Conservation (phyloP, 2,797 vertebrate genomes). For the Siniperca scherzeri region DNA sequence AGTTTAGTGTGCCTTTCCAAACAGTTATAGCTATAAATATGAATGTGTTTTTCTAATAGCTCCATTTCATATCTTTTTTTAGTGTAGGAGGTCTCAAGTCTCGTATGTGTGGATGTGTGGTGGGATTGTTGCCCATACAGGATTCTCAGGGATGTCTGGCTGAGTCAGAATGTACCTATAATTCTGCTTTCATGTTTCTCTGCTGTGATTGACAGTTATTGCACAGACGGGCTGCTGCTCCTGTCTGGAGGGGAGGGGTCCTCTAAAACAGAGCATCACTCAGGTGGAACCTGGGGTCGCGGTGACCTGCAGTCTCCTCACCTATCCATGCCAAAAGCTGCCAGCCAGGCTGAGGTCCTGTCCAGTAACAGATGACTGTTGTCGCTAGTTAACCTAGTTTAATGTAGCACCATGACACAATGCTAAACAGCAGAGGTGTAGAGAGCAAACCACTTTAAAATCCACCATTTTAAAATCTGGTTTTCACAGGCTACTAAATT, state of each 20-base stretch:
- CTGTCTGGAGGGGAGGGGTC: constrained; percentile 33
- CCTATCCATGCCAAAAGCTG: constrained; percentile 21
- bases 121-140: constrained; percentile 53
- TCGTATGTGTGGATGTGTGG: constrained; percentile 40
- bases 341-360: constrained; percentile 3
- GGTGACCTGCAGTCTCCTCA: constrained; percentile 39
- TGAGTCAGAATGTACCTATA: constrained; percentile 68
- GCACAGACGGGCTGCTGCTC: constrained; percentile 50
- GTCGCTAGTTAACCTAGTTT: neutral
- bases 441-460: neutral
- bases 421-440: neutral
- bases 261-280: constrained; percentile 38
- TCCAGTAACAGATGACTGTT: constrained; percentile 12
- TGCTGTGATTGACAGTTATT: constrained; percentile 71
- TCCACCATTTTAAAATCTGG: neutral
- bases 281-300: constrained; percentile 34
- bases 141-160: constrained; percentile 62
- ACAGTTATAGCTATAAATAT: constrained; percentile 37
- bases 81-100: constrained; percentile 38
- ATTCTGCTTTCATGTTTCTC: constrained; percentile 66
- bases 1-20: constrained; percentile 14
- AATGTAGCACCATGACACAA: neutral
- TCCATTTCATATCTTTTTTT: constrained; percentile 44
- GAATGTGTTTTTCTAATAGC: constrained; percentile 34
- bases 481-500: neutral